Evolutionary conservation across 2,113 vertebrate genomes (phyloP), one percentile per base, ranked within the genome.

Genomic region (Aviceda subcristata): DNA sequence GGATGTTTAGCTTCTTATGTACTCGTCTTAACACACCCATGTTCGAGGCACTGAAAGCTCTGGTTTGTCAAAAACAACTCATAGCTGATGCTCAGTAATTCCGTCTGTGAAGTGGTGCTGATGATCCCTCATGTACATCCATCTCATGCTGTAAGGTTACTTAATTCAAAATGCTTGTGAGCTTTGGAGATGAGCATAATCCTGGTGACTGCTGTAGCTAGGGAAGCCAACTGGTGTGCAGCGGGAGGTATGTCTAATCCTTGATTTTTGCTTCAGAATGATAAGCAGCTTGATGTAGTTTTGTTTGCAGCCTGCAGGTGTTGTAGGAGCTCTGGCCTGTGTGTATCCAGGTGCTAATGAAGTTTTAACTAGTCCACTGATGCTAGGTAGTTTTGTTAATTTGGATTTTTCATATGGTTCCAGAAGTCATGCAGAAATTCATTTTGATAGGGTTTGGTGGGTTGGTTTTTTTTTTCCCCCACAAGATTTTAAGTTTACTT

Each of bases 261-360:
- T 87, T 62, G 69, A 19, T 60, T 89, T 89, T 89, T 89, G 88
- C 69, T 81, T 84, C 56, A 38, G 66, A 62, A 67, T 38, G 80
- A 75, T 94, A 89, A 97, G 86, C 74, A 91, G 88, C 91, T 57
- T 95, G 77, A 43, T 60, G 53, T 39, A 78, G 76, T 67, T 87
- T 72, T 85, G 51, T 66, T 91, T 88, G 73, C 82, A 85, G 75
- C 71, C 46, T 78, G 51, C 69, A 50, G 39, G 41, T n/a, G 7
- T 46, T 57, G 36, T 48, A 62, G 80, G 62, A 89, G 29, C 64
- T 83, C 60, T 81, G 46, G 64, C 39, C 73, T 57, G 27, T 50
- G 36, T 38, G 27, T 75, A 48, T 59, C 76, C 73, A 68, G 64
- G 23, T 63, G 23, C 50, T 86, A 22, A 55, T 51, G n/a, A 59